Evolutionary conservation across 2,797 vertebrate species (phyloP), one percentile per base, ranked within the genome.

Genomic region (Scarus forsteni): DNA sequence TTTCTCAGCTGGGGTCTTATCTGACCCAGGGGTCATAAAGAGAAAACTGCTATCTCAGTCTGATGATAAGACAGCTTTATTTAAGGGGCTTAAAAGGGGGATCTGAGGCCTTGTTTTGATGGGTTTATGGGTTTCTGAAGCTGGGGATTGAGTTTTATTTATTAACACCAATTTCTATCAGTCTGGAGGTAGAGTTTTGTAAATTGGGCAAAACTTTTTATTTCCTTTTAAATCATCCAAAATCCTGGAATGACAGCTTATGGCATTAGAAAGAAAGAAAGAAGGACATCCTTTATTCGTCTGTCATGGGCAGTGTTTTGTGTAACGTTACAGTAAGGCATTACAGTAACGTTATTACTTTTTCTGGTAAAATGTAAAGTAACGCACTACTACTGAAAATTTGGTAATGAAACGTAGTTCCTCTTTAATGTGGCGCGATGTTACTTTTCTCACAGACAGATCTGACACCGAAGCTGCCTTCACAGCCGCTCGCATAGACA

Each of bases 11-110:
- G 38, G 10, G 10, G 27, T 60, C 71, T 70, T 62, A 71, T 86
- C 80, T 70, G 73, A 66, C 62, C 39, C 38, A 3, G 14, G 43
- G 60, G 69, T 66, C 55, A 43, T 65, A 54, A 76, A 87, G 27
- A 68, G 51, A 18, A 75, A 79, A 73, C 43, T 38, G 42, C 45
- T 39, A 19, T 66, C 70, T 62, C 34, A 12, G 45, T 39, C 63
- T 27, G 60, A 79, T 57, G 59, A 40, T 49, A 34, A 39, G 53
- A 68, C 39, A 7, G 50, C 66, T 71, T 70, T 6, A 65, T 79
- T 66, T 71, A 49, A 53, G 18, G 3, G 27, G 44, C 48, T 10
- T 12, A 7, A 53, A 6, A 62, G 44, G 54, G 56, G 9, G 40
- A 54, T 56, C 38, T 6, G 3, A 7, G 52, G 40, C 40, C 10